Percentiles rank a stretch among this genome's conserved stretches.
Evolutionary conservation across 2,797 vertebrate genomes (phyloP).

Genomic region (Holocentrus rufus): DNA sequence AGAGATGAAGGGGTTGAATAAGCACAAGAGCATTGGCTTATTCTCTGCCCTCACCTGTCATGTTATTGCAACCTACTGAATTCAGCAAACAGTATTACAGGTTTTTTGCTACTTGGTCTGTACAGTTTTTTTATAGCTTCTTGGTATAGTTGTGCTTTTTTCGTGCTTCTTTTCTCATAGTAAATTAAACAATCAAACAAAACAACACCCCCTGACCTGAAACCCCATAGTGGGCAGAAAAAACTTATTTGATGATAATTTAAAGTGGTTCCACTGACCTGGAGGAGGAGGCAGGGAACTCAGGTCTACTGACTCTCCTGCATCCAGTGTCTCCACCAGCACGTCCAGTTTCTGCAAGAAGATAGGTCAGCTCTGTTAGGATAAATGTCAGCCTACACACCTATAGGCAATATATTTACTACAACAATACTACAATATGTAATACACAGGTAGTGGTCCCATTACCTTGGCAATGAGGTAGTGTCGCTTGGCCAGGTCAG

Average conservation of each 20-base stretch:
- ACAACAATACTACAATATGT: too few species aligned
- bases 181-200: too few species aligned
- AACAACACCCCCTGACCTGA: too few species aligned
- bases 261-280: constrained; percentile 74
- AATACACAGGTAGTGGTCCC: not conserved
- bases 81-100: not conserved
- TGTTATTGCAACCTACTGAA: not conserved
- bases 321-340: constrained; percentile 81
- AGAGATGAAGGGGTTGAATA: not conserved
- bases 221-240: too few species aligned
- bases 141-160: not conserved
- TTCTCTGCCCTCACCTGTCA: not conserved
- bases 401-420: not conserved
- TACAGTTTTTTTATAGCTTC: not conserved
- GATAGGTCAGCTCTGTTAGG: constrained; percentile 9
- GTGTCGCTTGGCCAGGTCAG: constrained; percentile 79
- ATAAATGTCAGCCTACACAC: not conserved
- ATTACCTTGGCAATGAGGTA: constrained; percentile 88
- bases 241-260: not conserved
- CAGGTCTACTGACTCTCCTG: constrained; percentile 81
- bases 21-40: not conserved
- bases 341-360: constrained; percentile 79
- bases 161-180: not conserved
- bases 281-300: constrained; percentile 85
- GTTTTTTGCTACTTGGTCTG: not conserved